Conservation (phyloP, 2,888 invertebrate genomes). For the Octonoba sinensis region DNA sequence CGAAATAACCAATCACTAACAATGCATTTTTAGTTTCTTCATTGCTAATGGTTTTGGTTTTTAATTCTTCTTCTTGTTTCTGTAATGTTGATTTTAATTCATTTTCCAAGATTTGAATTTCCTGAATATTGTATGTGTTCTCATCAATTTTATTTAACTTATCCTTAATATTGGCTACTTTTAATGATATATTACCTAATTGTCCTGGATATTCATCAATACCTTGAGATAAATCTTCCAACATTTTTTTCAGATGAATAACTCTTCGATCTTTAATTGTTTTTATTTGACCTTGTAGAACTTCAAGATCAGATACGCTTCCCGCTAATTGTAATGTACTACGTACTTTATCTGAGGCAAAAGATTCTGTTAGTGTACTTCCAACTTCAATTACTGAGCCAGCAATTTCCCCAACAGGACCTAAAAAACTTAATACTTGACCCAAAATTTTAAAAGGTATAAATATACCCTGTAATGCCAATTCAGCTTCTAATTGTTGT, state of each 20-base stretch:
- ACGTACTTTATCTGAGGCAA: not conserved
- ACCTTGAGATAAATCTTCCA: conserved; percentile 1
- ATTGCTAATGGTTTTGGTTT: not conserved
- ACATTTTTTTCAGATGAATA: not conserved
- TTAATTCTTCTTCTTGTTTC: not conserved
- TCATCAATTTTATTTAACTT: not conserved
- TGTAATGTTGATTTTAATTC: conserved; percentile 5
- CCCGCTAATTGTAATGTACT: not conserved
- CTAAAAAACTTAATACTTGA: conserved; percentile 8
- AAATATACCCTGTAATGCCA: conserved; percentile 11
- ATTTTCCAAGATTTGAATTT: not conserved
- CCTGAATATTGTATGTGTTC: not conserved
- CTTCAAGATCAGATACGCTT: not conserved
- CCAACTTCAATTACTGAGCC: not conserved
- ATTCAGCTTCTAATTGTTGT: conserved; percentile 6
- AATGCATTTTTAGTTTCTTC: not conserved
- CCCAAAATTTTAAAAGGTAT: conserved; percentile 2
- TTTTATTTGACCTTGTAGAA: not conserved
- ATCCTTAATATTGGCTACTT: not conserved
- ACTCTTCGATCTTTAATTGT: not conserved
- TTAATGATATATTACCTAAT: not conserved
- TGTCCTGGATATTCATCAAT: conserved; percentile 4
- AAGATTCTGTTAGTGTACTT: conserved; percentile 11
- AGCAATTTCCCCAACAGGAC: not conserved
- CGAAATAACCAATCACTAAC: not conserved